Conservation (phyloP, 2,888 invertebrate genomes). For the Helicoverpa assulta region DNA sequence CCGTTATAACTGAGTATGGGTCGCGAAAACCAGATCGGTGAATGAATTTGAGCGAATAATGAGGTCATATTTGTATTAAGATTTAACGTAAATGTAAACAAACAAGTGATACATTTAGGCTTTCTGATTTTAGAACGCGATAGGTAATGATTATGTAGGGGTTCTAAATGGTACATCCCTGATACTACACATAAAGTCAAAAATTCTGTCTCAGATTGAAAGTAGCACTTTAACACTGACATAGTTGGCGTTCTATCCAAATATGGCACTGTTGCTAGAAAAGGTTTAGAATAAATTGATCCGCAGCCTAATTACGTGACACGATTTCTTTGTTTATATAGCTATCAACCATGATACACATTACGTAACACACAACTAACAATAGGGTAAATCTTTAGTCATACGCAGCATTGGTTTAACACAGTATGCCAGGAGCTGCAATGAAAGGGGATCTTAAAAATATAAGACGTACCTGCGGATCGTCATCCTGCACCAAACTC, state of each 20-base stretch:
- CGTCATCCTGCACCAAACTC: constrained; percentile 83
- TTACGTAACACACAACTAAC: background rate
- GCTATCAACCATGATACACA: background rate
- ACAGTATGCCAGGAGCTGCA: background rate
- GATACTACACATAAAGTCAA: no score
- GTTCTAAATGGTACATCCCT: no score
- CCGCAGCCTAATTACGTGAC: background rate
- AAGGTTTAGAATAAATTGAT: background rate
- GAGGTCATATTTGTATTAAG: constrained; percentile 8
- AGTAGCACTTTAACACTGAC: background rate
- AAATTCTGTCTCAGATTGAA: background rate
- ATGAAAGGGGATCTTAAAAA: background rate
- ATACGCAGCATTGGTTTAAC: background rate
- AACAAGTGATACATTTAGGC: constrained; percentile 11
- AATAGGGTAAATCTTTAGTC: background rate
- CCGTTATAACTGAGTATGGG: constrained; percentile 16
- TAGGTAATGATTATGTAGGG: background rate
- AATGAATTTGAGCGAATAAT: constrained; percentile 34
- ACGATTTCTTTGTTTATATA: background rate
- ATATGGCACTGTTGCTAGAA: background rate
- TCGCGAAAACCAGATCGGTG: constrained; percentile 21
- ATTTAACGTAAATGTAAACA: constrained; percentile 22
- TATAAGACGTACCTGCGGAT: constrained; percentile 77
- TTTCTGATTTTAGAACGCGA: background rate
- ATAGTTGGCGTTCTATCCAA: background rate